A percentile compares a stretch with the other conserved stretches of the same genome.
phyloP scores from a whole-genome alignment of 2,888 invertebrate genomes.

The Sinelater perroti region DNA sequence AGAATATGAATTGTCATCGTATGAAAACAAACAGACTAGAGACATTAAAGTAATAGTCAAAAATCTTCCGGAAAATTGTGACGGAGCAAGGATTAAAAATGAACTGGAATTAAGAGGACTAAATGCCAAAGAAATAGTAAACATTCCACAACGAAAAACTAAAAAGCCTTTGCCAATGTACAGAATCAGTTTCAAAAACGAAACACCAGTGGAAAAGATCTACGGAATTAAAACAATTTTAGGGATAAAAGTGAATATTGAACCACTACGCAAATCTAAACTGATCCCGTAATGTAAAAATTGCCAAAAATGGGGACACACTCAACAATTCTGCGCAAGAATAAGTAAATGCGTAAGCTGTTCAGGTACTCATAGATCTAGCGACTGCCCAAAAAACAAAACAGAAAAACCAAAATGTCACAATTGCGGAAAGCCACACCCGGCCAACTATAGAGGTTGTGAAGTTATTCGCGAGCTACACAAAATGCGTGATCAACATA shows the following conservation, averaged over 20 bases:
- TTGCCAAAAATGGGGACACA: not conserved
- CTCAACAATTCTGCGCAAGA: not conserved
- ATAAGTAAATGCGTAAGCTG: not conserved
- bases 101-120: not conserved
- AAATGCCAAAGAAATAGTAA: not conserved
- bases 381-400: not conserved
- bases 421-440: slow-evolving; percentile 1
- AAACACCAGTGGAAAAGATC: slow-evolving; percentile 4
- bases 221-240: not conserved
- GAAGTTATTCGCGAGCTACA: not conserved
- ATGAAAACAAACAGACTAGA: not conserved
- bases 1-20: slow-evolving; percentile 7
- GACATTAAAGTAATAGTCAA: not conserved
- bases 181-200: not conserved
- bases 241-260: not conserved
- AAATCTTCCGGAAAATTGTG: slow-evolving; percentile 1
- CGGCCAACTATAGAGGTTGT: not conserved
- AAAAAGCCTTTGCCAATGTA: slow-evolving; percentile 1
- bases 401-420: not conserved
- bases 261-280: not conserved
- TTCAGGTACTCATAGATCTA: not conserved
- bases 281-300: slow-evolving; percentile 1
- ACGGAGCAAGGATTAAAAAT: not conserved
- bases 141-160: not conserved
- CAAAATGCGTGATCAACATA: not conserved